Evolutionary conservation across 2,113 vertebrate species (phyloP).

Genomic region (Spea multiplicata): DNA sequence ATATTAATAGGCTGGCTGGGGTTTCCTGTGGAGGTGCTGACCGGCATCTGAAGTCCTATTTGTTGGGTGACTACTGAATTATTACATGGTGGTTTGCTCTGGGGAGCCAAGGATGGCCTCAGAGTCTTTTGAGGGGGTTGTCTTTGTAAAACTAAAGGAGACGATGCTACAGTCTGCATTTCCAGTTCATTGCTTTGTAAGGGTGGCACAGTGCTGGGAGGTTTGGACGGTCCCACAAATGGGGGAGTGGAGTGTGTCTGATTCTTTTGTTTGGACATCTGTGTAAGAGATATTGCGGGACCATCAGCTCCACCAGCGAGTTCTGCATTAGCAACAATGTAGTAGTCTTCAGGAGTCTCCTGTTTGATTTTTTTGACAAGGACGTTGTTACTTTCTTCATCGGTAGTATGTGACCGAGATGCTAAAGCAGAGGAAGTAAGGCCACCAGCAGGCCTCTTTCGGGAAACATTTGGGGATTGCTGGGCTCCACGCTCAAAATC

Average conservation of each 20-base stretch:
- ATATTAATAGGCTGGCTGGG: conserved; percentile 71
- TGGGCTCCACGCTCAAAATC: conserved; percentile 73
- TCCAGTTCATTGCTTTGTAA: conserved; percentile 60
- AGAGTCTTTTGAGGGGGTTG: conserved; percentile 54
- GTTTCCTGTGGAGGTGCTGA: conserved; percentile 68
- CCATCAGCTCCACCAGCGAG: conserved; percentile 63
- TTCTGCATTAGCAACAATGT: conserved; percentile 76
- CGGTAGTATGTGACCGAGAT: conserved; percentile 59
- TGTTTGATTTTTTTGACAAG: conserved; percentile 84
- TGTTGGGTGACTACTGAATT: conserved; percentile 54
- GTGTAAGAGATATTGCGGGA: conserved; percentile 64
- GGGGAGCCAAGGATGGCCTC: conserved; percentile 62
- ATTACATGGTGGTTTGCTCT: conserved; percentile 52
- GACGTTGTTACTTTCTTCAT: conserved; percentile 62
- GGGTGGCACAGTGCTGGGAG: conserved; percentile 51
- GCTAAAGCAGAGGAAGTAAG: conserved; percentile 46
- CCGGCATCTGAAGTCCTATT: conserved; percentile 62
- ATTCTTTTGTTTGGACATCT: conserved; percentile 69
- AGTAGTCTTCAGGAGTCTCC: conserved; percentile 80
- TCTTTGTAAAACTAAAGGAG: conserved; percentile 55
- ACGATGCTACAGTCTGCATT: conserved; percentile 57
- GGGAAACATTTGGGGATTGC: conserved; percentile 55
- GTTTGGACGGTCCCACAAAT: conserved; percentile 58
- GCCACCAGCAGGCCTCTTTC: conserved; percentile 62
- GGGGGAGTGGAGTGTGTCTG: conserved; percentile 61